Conservation (phyloP, 2,113 vertebrate species). For the Talpa occidentalis region DNA sequence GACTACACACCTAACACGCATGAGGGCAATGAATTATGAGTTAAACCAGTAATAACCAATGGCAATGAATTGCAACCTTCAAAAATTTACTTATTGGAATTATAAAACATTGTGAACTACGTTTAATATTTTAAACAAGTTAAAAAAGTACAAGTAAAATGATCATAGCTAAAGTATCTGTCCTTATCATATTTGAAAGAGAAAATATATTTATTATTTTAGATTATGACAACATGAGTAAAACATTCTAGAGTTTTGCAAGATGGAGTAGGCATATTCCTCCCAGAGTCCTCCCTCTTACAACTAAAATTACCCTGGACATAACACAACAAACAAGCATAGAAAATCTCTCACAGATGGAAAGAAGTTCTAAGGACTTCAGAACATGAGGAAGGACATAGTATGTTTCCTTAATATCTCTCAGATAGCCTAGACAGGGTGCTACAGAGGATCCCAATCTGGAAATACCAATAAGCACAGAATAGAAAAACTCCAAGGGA, state of each 20-base stretch:
- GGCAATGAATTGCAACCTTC: background rate
- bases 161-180: background rate
- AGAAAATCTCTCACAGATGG: background rate
- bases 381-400: background rate
- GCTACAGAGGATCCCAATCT: background rate
- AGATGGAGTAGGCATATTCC: background rate
- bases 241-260: background rate
- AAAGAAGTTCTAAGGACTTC: background rate
- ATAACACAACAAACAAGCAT: background rate
- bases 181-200: background rate
- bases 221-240: constrained; percentile 26
- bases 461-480: background rate
- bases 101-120: background rate
- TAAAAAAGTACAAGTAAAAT: constrained; percentile 38
- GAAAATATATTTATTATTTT: background rate
- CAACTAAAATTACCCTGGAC: constrained; percentile 15
- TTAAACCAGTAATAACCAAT: background rate
- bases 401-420: background rate
- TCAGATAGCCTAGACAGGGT: background rate
- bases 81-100: background rate
- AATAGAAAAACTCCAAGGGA: background rate
- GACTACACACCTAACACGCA: background rate
- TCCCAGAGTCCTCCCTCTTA: background rate
- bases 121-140: background rate
- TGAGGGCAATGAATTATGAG: background rate